A percentile compares a stretch with the other conserved stretches of the same genome.
These are phyloP conservation scores for Erynnis tages DNA, from an alignment of 2,888 invertebrate species.

Conservation along the genomic window DNA sequence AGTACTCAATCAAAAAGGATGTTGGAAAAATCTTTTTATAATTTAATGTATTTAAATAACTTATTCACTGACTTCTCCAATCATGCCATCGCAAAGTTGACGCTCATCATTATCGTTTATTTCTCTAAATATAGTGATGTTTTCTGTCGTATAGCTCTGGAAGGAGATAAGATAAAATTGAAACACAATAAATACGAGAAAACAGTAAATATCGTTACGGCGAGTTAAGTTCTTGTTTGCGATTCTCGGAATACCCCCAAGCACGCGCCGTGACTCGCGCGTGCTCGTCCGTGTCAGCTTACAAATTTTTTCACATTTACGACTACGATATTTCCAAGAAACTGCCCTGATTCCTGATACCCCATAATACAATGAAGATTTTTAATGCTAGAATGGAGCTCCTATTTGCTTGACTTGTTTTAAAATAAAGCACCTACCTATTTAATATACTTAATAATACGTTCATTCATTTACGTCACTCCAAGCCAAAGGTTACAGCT, in stretches of 20 bases:
- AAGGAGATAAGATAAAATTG: conserved; percentile 18
- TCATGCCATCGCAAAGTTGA: conserved; percentile 11
- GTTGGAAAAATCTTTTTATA: too few relatives aligned
- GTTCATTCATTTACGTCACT: conserved; percentile 13
- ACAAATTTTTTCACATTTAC: conserved; percentile 66
- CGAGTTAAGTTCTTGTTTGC: conserved; percentile 46
- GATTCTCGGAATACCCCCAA: conserved; percentile 67
- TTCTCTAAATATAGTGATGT: conserved; percentile 18
- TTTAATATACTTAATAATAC: background rate
- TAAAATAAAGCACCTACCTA: background rate
- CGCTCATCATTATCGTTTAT: conserved; percentile 15
- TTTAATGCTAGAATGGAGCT: background rate
- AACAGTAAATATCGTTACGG: conserved; percentile 19
- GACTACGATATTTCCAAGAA: conserved; percentile 67
- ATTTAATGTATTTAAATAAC: too few relatives aligned
- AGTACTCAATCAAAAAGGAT: too few relatives aligned
- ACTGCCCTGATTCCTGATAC: conserved; percentile 45
- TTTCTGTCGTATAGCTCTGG: conserved; percentile 10
- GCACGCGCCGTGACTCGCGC: conserved; percentile 52
- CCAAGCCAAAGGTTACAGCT: conserved; percentile 17
- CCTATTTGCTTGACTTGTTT: background rate
- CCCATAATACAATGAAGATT: conserved; percentile 8
- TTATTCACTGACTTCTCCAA: too few relatives aligned
- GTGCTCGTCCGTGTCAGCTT: conserved; percentile 42
- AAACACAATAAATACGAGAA: conserved; percentile 10